Percentiles rank a stretch among this genome's conserved stretches.
These are phyloP conservation scores for Phainopepla nitens DNA, from an alignment of 2,113 vertebrate species.

Conservation along the genomic window DNA sequence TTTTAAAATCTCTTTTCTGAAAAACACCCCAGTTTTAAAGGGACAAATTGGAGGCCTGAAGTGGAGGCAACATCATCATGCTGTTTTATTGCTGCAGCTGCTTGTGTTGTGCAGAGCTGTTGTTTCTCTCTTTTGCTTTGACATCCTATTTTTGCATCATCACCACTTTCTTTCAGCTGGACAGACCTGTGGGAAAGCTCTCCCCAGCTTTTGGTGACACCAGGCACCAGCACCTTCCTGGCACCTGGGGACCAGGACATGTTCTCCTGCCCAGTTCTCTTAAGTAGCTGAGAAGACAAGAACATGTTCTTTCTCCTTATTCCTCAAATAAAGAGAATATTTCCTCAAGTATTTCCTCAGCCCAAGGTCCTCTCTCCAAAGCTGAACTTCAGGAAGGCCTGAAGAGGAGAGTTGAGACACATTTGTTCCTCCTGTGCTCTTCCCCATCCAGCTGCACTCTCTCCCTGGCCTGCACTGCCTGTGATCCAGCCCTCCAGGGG, in stretches of 20 bases:
- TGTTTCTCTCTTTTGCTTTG: not conserved
- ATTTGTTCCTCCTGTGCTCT: not conserved
- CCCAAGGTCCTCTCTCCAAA: not conserved
- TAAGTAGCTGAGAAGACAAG: rapidly evolving
- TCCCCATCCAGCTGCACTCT: not conserved
- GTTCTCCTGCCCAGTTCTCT: not conserved
- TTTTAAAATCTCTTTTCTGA: not conserved
- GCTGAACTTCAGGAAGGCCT: not conserved
- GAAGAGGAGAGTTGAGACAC: not conserved
- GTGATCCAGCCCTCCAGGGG: not conserved
- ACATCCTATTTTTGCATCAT: not conserved
- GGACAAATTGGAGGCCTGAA: not conserved
- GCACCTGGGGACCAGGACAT: rapidly evolving
- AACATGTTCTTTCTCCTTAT: not conserved
- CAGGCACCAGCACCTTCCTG: not conserved
- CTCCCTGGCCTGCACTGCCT: not conserved
- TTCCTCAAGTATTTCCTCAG: not conserved
- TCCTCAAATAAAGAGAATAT: not conserved
- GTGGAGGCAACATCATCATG: too few relatives aligned
- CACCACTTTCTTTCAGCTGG: not conserved
- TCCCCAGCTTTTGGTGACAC: not conserved
- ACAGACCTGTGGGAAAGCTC: not conserved
- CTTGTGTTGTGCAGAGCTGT: not conserved
- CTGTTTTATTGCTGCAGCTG: not conserved
- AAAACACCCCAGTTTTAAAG: not conserved